Percentiles rank a stretch among this genome's conserved stretches.
Evolutionary conservation across 2,888 invertebrate species (phyloP).

Genomic region (Drosophila anomelani): DNA sequence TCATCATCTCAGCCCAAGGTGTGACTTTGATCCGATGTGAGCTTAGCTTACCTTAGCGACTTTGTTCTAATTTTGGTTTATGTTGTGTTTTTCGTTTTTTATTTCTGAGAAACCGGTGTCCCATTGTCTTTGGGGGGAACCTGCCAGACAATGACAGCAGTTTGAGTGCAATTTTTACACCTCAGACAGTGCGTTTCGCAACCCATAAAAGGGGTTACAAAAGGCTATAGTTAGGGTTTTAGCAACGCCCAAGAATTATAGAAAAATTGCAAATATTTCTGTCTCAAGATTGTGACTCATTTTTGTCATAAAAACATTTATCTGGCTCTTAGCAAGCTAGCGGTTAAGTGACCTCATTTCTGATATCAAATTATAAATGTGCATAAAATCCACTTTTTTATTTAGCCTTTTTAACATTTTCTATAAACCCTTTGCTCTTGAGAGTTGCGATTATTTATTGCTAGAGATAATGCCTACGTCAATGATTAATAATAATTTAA

Average conservation of each 20-base stretch:
- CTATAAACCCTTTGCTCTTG: not conserved
- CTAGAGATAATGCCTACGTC: not conserved
- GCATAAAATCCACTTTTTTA: not conserved
- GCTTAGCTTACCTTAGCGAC: constrained; percentile 37
- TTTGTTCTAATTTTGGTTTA: constrained; percentile 53
- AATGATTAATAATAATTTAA: not conserved
- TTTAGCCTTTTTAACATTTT: too few species aligned
- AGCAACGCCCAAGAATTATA: too few species aligned
- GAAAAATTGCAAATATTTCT: not conserved
- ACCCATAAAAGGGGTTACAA: constrained; percentile 1
- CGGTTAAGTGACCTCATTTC: constrained; percentile 15
- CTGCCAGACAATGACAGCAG: constrained; percentile 40
- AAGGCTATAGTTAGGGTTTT: not conserved
- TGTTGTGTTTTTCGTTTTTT: constrained; percentile 31
- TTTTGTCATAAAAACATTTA: not conserved
- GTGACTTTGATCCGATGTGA: constrained; percentile 47
- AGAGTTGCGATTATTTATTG: not conserved
- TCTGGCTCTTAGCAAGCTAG: not conserved
- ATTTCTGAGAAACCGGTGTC: constrained; percentile 62
- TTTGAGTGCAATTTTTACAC: constrained; percentile 42
- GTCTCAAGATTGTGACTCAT: not conserved
- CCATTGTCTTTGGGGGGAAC: constrained; percentile 58
- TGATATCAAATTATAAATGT: constrained; percentile 1
- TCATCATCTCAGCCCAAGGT: constrained; percentile 49
- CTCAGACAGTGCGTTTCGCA: constrained; percentile 22